phyloP scores from a whole-genome alignment of 1,140 invertebrate genomes.

The Heliconius melpomene region DNA sequence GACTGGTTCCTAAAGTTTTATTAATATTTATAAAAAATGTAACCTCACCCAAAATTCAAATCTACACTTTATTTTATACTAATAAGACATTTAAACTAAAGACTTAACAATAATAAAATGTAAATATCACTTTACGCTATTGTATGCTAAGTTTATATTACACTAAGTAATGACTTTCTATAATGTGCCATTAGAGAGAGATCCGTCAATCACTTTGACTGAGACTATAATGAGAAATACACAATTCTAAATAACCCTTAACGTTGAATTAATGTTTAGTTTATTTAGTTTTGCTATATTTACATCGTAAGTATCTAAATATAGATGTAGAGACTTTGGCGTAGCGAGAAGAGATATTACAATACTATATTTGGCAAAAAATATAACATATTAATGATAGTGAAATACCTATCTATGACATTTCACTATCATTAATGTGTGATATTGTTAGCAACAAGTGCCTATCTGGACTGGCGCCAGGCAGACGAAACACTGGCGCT shows the following conservation, averaged over 20 bases:
- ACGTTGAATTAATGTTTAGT: not conserved
- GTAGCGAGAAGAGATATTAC: not conserved
- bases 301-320: not conserved
- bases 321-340: not conserved
- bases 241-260: not conserved
- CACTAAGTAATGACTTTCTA: constrained; percentile 5
- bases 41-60: not conserved
- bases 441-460: constrained; percentile 49
- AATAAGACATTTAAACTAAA: not conserved
- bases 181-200: not conserved
- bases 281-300: not conserved
- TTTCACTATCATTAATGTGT: constrained; percentile 21
- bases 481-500: not conserved
- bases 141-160: constrained; percentile 1
- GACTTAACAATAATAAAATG: not conserved
- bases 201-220: constrained; percentile 12
- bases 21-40: too few relatives aligned
- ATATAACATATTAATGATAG: too few relatives aligned
- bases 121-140: not conserved
- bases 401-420: constrained; percentile 9
- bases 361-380: too few relatives aligned
- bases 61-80: not conserved
- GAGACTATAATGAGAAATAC: not conserved
- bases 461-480: constrained; percentile 45
- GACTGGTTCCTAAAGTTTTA: not conserved